Conservation (phyloP, 2,113 vertebrate genomes). For the Fukomys damarensis region DNA sequence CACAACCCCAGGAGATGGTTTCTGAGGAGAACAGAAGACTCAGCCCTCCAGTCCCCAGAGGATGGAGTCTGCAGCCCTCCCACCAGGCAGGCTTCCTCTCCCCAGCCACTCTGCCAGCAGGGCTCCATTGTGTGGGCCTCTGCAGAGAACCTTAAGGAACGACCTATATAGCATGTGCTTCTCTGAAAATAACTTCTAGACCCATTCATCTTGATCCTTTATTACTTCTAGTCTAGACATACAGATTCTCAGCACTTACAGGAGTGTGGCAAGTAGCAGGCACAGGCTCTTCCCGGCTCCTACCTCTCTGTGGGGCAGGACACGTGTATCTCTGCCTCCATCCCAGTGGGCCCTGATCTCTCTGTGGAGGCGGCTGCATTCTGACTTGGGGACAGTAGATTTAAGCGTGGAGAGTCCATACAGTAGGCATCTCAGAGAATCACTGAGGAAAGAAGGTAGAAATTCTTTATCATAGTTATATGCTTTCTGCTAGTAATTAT, state of each 20-base stretch:
- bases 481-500: neutral
- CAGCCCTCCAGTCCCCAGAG: fast-evolving
- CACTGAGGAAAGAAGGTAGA: neutral
- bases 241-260: neutral
- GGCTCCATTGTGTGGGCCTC: neutral
- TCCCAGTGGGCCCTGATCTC: too few relatives aligned
- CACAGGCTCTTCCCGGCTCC: neutral
- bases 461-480: neutral
- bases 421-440: neutral
- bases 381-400: neutral
- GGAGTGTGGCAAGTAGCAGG: neutral
- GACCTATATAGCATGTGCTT: fast-evolving
- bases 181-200: neutral
- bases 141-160: neutral
- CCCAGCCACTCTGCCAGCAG: neutral
- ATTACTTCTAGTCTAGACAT: conserved; percentile 23
- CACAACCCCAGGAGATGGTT: too few relatives aligned
- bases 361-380: neutral
- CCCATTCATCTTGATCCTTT: neutral
- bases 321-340: fast-evolving
- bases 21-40: neutral
- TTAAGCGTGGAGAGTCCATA: neutral
- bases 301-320: neutral
- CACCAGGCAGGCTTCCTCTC: neutral
- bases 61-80: fast-evolving